These are phyloP conservation scores for Poeciliopsis gracilis DNA, from an alignment of 2,797 vertebrate species.

Conservation along the genomic window DNA sequence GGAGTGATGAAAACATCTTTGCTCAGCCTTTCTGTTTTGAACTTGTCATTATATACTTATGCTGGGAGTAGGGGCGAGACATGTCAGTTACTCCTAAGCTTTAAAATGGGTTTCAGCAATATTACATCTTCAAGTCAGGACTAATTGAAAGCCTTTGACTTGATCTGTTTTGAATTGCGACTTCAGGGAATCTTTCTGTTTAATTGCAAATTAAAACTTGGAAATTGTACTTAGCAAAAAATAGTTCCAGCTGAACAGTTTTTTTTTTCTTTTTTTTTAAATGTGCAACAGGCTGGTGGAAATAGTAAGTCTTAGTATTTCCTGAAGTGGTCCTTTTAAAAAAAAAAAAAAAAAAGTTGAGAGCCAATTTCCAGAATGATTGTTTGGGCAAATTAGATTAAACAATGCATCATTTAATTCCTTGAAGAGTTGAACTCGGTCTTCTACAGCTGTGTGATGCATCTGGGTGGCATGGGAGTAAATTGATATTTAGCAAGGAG, in stretches of 20 bases:
- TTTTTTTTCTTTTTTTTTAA: neutral
- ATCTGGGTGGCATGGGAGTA: conserved; percentile 23
- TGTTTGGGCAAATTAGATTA: conserved; percentile 32
- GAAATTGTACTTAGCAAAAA: neutral
- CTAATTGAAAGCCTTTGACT: neutral
- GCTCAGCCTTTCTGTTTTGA: too few species aligned
- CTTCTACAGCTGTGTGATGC: conserved; percentile 27
- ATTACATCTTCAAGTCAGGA: neutral
- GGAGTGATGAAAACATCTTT: too few species aligned
- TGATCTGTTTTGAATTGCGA: neutral
- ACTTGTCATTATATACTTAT: too few species aligned
- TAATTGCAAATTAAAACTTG: neutral
- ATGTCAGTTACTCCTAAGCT: neutral
- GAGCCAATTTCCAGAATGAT: neutral
- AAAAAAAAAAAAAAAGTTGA: neutral
- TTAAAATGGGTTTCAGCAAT: neutral
- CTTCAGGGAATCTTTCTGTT: neutral
- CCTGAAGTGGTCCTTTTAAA: neutral
- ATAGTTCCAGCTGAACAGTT: neutral
- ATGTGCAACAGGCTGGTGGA: neutral
- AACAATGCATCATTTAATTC: conserved; percentile 47
- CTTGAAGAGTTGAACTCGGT: conserved; percentile 29
- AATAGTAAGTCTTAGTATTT: neutral
- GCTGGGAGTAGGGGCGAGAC: neutral
- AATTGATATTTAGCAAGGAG: conserved; percentile 48